Conservation (phyloP, 2,797 vertebrate genomes). For the Uromys caudimaculatus region DNA sequence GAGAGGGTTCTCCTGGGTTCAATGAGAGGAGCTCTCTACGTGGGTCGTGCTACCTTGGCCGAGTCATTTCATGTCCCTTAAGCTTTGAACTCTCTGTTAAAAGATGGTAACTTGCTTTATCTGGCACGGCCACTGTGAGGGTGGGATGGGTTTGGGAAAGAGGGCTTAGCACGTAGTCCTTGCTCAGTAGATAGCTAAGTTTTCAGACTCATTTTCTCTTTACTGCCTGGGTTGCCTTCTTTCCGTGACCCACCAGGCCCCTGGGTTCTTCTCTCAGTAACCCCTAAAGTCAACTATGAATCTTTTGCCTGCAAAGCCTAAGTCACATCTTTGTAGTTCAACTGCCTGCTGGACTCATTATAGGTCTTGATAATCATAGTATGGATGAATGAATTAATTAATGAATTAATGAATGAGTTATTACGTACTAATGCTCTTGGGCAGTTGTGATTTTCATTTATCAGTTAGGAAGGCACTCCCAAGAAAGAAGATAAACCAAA, state of each 20-base stretch:
- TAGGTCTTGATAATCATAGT: neutral
- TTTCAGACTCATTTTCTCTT: neutral
- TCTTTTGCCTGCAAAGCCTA: neutral
- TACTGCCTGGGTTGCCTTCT: neutral
- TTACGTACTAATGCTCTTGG: neutral
- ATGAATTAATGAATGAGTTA: neutral
- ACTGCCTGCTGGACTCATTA: neutral
- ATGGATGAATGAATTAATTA: neutral
- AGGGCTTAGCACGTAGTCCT: neutral
- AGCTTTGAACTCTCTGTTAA: neutral
- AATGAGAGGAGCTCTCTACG: neutral
- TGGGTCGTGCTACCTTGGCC: neutral
- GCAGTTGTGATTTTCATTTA: neutral
- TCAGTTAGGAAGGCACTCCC: neutral
- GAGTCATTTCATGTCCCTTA: neutral
- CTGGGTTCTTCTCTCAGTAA: neutral
- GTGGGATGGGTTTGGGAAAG: neutral
- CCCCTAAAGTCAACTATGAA: neutral
- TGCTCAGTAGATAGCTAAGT: neutral
- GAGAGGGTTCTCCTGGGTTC: neutral
- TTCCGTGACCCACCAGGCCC: neutral
- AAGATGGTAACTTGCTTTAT: neutral
- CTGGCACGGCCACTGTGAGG: neutral
- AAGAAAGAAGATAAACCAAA: neutral
- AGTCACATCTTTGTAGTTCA: neutral